phyloP scores from a whole-genome alignment of 2,113 vertebrate species.

The Lepisosteus oculatus region DNA sequence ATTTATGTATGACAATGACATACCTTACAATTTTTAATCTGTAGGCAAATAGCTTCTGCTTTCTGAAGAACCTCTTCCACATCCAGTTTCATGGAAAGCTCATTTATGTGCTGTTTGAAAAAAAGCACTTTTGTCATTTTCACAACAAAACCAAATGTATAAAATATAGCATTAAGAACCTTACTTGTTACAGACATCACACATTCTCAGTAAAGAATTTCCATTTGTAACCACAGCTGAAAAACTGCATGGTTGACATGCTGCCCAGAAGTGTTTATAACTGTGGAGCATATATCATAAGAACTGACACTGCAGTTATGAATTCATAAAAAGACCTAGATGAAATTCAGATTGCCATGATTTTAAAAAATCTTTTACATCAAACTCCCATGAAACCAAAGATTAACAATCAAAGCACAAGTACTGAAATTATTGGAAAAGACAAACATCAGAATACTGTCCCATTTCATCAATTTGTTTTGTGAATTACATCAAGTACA shows the following conservation, averaged over 20 bases:
- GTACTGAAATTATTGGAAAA: not conserved
- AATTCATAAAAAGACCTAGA: too few species aligned
- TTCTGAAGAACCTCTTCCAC: conserved; percentile 86
- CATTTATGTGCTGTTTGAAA: conserved; percentile 85
- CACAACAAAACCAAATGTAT: conserved; percentile 11
- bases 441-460: too few species aligned
- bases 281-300: not conserved
- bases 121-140: conserved; percentile 24
- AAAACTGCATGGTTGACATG: not conserved
- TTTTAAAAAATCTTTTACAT: too few species aligned
- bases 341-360: too few species aligned
- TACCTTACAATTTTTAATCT: conserved; percentile 92
- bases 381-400: too few species aligned
- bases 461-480: too few species aligned
- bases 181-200: too few species aligned
- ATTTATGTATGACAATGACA: not conserved
- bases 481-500: too few species aligned
- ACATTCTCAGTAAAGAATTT: too few species aligned
- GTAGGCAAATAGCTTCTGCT: conserved; percentile 85
- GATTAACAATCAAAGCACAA: not conserved
- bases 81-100: conserved; percentile 94
- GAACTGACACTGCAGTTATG: not conserved
- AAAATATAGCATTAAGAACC: too few species aligned
- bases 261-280: not conserved
- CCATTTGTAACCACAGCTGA: too few species aligned